Conservation (phyloP, 2,888 invertebrate species). For the Conomelus anceps region DNA sequence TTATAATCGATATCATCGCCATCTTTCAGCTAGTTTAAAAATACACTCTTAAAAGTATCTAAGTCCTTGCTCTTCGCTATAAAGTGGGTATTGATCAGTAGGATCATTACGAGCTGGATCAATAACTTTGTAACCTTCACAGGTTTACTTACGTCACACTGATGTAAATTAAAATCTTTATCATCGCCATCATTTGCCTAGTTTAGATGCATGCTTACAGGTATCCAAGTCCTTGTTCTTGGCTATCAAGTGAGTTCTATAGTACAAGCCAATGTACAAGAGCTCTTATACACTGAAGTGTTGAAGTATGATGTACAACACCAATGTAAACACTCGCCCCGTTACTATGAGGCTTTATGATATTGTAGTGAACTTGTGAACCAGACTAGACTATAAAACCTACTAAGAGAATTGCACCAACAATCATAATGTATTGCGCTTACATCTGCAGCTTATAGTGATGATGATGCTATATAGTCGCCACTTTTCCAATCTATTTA, state of each 20-base stretch:
- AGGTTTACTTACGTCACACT: no score
- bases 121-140: no score
- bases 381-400: not conserved
- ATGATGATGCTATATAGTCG: not conserved
- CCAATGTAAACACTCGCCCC: not conserved
- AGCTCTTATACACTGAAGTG: not conserved
- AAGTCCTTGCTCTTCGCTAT: no score
- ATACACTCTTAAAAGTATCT: no score
- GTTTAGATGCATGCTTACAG: not conserved
- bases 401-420: not conserved
- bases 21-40: no score
- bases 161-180: not conserved
- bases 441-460: not conserved
- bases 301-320: not conserved
- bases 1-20: no score
- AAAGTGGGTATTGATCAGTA: no score
- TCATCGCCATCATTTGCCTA: not conserved
- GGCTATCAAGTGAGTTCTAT: not conserved
- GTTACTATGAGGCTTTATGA: not conserved
- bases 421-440: not conserved
- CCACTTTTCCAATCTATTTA: conserved; percentile 2
- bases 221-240: not conserved
- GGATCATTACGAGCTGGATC: no score
- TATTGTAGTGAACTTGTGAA: not conserved
- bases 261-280: not conserved